Conservation (phyloP, 1,140 invertebrate genomes). For the Cherax quadricarinatus region DNA sequence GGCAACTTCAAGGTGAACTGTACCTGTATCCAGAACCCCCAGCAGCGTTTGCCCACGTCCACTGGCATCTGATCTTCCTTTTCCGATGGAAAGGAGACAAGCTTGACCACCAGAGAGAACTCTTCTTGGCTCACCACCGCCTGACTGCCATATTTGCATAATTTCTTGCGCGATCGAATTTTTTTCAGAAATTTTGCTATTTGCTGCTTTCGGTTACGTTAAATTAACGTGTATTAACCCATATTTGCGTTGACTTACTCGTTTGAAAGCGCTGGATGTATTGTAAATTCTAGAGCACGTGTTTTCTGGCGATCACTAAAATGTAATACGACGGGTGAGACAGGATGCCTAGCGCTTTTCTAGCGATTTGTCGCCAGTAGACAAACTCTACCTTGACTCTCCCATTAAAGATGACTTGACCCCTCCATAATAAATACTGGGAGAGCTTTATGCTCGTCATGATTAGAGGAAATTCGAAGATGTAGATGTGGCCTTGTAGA, state of each 20-base stretch:
- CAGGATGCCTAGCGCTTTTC: conserved; percentile 68
- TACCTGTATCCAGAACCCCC: conserved; percentile 70
- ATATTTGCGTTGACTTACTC: no score
- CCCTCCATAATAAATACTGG: conserved; percentile 82
- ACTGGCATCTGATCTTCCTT: conserved; percentile 74
- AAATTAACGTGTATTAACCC: no score
- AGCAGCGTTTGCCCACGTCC: conserved; percentile 74
- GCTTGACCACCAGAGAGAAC: conserved; percentile 75
- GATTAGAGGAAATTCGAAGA: conserved; percentile 77
- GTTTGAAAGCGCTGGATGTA: no score
- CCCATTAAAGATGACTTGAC: conserved; percentile 80
- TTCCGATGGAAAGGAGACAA: conserved; percentile 77
- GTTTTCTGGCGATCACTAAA: no score
- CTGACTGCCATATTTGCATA: conserved; percentile 73
- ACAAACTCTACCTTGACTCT: conserved; percentile 76
- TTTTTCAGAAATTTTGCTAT: no score
- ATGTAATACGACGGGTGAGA: conserved; percentile 24
- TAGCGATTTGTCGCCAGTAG: conserved; percentile 50
- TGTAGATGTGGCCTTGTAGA: conserved; percentile 77
- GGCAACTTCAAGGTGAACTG: conserved; percentile 59
- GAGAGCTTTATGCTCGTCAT: conserved; percentile 81
- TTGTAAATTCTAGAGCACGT: no score
- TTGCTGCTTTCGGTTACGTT: no score
- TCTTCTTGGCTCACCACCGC: conserved; percentile 73
- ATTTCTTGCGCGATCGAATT: no score